Base-by-base conservation (phyloP, 1,140 invertebrate species). In the Elymnias hypermnestra region DNA sequence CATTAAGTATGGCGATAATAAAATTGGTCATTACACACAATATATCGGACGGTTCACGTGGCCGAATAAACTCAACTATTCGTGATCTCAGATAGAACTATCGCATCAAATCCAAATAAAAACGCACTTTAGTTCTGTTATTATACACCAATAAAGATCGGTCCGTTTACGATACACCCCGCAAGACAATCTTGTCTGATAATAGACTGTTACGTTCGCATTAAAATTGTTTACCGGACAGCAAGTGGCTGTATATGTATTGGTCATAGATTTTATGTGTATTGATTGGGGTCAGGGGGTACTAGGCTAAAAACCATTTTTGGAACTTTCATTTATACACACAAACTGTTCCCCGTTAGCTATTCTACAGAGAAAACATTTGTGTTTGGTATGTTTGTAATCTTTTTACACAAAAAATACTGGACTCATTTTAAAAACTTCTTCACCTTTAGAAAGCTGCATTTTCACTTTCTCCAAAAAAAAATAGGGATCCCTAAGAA, bases 131-230 rank as follows among this genome's bases (percentile, higher is more conserved):
- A 64, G 64, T 53, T 57, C 58, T 53, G 67, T 72, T 81, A 79
- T 72, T 73, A 81, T 71, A 63, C 45, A 56, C 40, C 63, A 62
- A 75, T 81, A 81, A 81, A 81, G 57, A 64, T 66, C 51, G 59
- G 48, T 48, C 52, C 37, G 64, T 79, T 79, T 68, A 76, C 65
- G 68, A 67, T 51, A 46, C 45, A 53, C 37, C 41, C 66, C 59
- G 50, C 57, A 63, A 66, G 64, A 68, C 62, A 75, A 68, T 72
- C 64, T 57, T 51, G 62, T 63, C 70, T 62, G 63, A 67, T 71
- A 66, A 68, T 72, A 65, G 62, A 62, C 57, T 47, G 51, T 56
- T 53, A 58, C 51, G 51, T 29, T 29, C 43, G 56, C 63, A 75
- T 78, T 69, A 75, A 78, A 78, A 67, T 71, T 79, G 72, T 79